A percentile compares a stretch with the other conserved stretches of the same genome.
Evolutionary conservation across 2,888 invertebrate species (phyloP).

Genomic region (Philopedon plagiatum): DNA sequence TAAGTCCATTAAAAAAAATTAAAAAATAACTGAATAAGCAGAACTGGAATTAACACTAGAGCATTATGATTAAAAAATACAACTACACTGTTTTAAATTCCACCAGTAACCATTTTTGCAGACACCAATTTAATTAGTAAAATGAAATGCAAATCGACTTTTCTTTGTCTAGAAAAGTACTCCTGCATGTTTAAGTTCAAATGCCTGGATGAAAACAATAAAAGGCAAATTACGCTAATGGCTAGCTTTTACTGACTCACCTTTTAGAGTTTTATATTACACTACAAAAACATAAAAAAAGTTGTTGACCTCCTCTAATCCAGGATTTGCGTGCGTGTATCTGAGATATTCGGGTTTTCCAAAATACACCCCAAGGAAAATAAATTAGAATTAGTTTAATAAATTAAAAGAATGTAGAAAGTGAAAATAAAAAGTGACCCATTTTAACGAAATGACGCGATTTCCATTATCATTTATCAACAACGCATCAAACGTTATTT

Average conservation of each 20-base stretch:
- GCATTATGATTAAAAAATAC: too few relatives aligned
- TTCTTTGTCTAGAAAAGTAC: not conserved
- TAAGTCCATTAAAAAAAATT: too few relatives aligned
- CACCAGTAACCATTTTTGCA: too few relatives aligned
- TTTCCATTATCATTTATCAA: too few relatives aligned
- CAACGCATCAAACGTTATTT: too few relatives aligned
- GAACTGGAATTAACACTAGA: too few relatives aligned
- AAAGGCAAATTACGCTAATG: slow-evolving; percentile 3
- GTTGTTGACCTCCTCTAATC: not conserved
- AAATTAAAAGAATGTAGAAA: too few relatives aligned
- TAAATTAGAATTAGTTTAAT: not conserved
- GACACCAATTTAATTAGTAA: not conserved
- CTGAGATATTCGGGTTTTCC: not conserved
- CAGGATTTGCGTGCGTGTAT: not conserved
- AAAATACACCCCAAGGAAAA: not conserved
- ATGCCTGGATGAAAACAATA: not conserved
- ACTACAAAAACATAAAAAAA: not conserved
- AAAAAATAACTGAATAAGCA: too few relatives aligned
- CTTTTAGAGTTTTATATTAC: not conserved
- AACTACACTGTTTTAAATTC: too few relatives aligned
- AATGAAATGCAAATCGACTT: not conserved
- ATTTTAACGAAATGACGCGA: too few relatives aligned
- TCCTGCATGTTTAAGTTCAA: not conserved
- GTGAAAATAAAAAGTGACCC: too few relatives aligned
- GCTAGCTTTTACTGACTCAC: not conserved